Evolutionary conservation across 2,113 vertebrate genomes (phyloP).

Genomic region (Lepus europaeus): DNA sequence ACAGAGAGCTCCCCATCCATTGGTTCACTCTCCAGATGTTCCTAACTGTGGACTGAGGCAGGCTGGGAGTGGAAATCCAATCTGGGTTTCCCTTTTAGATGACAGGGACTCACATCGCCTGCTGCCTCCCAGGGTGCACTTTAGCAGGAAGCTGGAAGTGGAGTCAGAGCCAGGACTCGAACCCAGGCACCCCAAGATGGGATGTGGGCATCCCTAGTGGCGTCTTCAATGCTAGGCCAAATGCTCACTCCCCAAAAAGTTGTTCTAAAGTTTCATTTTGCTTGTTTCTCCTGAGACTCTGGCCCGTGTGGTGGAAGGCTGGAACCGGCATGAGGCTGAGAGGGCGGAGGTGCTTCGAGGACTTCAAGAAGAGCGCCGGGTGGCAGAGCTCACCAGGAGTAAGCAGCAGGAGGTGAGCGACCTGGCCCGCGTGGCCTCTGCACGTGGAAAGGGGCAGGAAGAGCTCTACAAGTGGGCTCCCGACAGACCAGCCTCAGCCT

Average conservation of each 20-base stretch:
- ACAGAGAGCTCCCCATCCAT: no score
- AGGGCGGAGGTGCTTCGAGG: conserved; percentile 81
- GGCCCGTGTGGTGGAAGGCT: conserved; percentile 90
- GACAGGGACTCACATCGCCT: no score
- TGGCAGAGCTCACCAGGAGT: conserved; percentile 76
- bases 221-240: no score
- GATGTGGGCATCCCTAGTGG: no score
- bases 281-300: conserved; percentile 84
- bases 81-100: no score
- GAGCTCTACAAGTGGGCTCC: background rate
- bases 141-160: no score
- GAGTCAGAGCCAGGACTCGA: no score
- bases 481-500: background rate
- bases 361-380: conserved; percentile 87
- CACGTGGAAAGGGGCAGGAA: background rate
- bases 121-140: no score
- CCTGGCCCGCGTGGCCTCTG: background rate
- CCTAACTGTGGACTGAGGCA: no score
- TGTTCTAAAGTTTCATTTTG: conserved; percentile 52
- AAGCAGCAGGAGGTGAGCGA: conserved; percentile 86
- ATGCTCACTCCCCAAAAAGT: background rate
- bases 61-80: no score
- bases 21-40: no score
- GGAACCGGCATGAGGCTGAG: conserved; percentile 88
- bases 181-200: no score